Evolutionary conservation across 2,113 vertebrate species (phyloP), one percentile per base, ranked within the genome.

Genomic region (Zosterops pallidus): DNA sequence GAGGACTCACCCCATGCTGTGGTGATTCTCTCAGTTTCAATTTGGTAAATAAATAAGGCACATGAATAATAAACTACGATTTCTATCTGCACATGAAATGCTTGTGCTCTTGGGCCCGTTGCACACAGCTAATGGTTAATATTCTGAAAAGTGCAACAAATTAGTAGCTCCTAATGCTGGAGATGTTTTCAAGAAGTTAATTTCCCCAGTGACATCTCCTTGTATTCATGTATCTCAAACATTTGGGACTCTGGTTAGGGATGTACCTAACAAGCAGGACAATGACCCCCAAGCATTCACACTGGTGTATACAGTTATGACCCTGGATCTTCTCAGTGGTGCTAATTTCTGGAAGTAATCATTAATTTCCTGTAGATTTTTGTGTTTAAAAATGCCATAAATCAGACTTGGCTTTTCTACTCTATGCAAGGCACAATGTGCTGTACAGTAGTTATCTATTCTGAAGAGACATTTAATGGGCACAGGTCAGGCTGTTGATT

Each of bases 1-100:
- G 60, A n/a, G 37, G 26, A 33, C 8, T 62, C 14, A 57, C 11
- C 4, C 21, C 13, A 25, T 0, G 1, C 8, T 3, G 21, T 37
- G 17, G 11, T 70, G 26, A 19, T 67, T 18, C 5, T 92, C 35
- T 80, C 14, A 31, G 23, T 80, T 92, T 53, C 57, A 28, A 31
- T 63, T 76, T 63, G n/a, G 31, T 70, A 50, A 28, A 60, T 57
- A 65, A 56, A 50, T 16, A 70, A 89, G 37, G 7, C 26, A 69
- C 8, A 5, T 14, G 6, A 64, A 64, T 53, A 80, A 76, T 26
- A 76, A 85, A 8, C 9, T 35, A 25, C 11, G 24, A 15, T 74
- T 64, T 74, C 16, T 65, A 26, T 31, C 20, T 74, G 41, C 25
- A 37, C 2, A 12, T 57, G 13, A 87, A 80, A 50, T 39, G 14